Evolutionary conservation across 1,140 invertebrate species (phyloP).

Genomic region (Trissolcus basalis): DNA sequence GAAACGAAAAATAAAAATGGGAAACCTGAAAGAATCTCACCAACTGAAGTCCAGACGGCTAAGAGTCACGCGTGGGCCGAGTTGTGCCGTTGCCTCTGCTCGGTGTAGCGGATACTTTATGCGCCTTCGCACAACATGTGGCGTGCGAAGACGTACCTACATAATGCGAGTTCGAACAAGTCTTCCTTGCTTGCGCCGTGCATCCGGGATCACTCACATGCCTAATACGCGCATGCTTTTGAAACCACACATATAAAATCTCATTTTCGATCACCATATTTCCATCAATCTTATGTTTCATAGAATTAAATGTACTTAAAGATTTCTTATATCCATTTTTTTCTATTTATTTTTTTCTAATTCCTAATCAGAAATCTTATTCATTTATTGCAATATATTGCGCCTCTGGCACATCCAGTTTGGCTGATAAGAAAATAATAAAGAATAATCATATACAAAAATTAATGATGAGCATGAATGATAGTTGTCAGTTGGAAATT

Average conservation of each 20-base stretch:
- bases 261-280: slow-evolving; percentile 3
- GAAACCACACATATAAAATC: slow-evolving; percentile 19
- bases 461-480: too few species aligned
- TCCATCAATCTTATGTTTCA: neutral
- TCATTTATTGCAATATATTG: too few species aligned
- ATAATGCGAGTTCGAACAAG: slow-evolving; percentile 51
- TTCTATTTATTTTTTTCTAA: too few species aligned
- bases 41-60: slow-evolving; percentile 39
- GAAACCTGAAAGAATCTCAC: slow-evolving; percentile 26
- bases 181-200: slow-evolving; percentile 34
- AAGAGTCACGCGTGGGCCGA: slow-evolving; percentile 47
- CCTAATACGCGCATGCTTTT: slow-evolving; percentile 34
- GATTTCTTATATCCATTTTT: neutral
- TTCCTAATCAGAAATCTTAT: too few species aligned
- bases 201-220: slow-evolving; percentile 58
- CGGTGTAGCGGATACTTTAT: slow-evolving; percentile 51
- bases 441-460: too few species aligned
- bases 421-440: too few species aligned
- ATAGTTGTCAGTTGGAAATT: too few species aligned
- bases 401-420: too few species aligned
- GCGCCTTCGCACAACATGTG: slow-evolving; percentile 53
- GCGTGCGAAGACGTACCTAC: slow-evolving; percentile 50
- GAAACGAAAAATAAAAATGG: slow-evolving; percentile 10
- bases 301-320: too few species aligned
- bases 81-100: slow-evolving; percentile 35